These are phyloP conservation scores for Botia almorhae DNA, from an alignment of 2,797 vertebrate genomes.

Conservation along the genomic window DNA sequence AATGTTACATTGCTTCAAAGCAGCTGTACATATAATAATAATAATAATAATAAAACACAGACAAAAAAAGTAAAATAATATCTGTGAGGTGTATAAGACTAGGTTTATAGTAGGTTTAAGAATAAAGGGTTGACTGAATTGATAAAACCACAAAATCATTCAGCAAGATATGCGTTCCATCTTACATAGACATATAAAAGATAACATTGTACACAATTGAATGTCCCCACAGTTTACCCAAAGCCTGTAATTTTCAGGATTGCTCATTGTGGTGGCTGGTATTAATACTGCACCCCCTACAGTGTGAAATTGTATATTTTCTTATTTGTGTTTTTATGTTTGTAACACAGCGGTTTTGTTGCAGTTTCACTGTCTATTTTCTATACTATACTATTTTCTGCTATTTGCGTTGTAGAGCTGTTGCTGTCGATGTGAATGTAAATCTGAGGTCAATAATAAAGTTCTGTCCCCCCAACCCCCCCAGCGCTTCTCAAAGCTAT, in stretches of 20 bases:
- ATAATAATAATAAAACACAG: too few species aligned
- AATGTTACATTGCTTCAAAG: too few species aligned
- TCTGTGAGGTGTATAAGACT: too few species aligned
- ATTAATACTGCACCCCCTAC: not conserved
- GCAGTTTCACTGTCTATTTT: not conserved
- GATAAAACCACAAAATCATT: too few species aligned
- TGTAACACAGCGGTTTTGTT: not conserved
- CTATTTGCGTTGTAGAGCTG: not conserved
- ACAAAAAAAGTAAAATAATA: not conserved
- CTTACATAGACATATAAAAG: too few species aligned
- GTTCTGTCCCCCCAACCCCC: constrained; percentile 21
- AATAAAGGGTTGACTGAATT: too few species aligned
- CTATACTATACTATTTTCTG: not conserved
- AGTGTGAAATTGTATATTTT: not conserved
- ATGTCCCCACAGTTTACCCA: not conserved
- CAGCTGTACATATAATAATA: too few species aligned
- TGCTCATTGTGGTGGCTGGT: not conserved
- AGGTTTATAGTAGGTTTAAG: too few species aligned
- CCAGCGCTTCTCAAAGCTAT: constrained; percentile 46
- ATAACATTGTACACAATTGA: not conserved
- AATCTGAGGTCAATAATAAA: constrained; percentile 50
- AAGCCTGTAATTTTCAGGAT: constrained; percentile 30
- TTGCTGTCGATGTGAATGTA: constrained; percentile 7
- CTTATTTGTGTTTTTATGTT: constrained; percentile 1
- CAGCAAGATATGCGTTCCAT: too few species aligned